Conservation (phyloP, 2,888 invertebrate species). For the Dicycla oo region DNA sequence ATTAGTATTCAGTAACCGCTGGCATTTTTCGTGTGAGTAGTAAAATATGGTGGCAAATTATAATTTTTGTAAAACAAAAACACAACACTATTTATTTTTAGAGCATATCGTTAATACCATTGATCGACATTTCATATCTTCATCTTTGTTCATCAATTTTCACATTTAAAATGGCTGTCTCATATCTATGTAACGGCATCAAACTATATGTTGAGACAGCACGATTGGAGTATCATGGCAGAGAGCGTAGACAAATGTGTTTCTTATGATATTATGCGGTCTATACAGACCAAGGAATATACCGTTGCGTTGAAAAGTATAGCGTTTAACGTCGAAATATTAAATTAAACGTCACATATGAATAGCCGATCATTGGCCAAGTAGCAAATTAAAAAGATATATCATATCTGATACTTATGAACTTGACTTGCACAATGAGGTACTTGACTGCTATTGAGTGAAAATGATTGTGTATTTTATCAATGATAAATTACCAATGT, state of each 20-base stretch:
- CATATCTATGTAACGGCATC: conserved; percentile 48
- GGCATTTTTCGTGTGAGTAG: conserved; percentile 4
- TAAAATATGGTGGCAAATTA: conserved; percentile 5
- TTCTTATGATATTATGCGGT: conserved; percentile 49
- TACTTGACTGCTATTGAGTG: conserved; percentile 43
- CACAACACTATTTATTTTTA: conserved; percentile 3
- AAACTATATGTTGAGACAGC: conserved; percentile 28
- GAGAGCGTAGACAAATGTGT: conserved; percentile 38
- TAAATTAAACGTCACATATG: conserved; percentile 64
- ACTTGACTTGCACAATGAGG: conserved; percentile 54
- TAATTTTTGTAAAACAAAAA: neutral
- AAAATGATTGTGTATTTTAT: conserved; percentile 57
- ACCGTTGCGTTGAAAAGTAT: conserved; percentile 68
- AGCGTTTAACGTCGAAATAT: conserved; percentile 56
- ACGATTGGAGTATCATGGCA: conserved; percentile 3
- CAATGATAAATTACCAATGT: conserved; percentile 58
- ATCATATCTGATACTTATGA: conserved; percentile 56
- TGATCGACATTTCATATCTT: neutral
- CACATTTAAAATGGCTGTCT: conserved; percentile 15
- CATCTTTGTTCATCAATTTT: conserved; percentile 2
- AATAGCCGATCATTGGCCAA: conserved; percentile 53
- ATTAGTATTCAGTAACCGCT: neutral
- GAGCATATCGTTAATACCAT: neutral
- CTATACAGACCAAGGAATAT: conserved; percentile 53
- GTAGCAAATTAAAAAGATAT: conserved; percentile 48